Evolutionary conservation across 2,113 vertebrate species (phyloP).

Genomic region (Calypte anna): DNA sequence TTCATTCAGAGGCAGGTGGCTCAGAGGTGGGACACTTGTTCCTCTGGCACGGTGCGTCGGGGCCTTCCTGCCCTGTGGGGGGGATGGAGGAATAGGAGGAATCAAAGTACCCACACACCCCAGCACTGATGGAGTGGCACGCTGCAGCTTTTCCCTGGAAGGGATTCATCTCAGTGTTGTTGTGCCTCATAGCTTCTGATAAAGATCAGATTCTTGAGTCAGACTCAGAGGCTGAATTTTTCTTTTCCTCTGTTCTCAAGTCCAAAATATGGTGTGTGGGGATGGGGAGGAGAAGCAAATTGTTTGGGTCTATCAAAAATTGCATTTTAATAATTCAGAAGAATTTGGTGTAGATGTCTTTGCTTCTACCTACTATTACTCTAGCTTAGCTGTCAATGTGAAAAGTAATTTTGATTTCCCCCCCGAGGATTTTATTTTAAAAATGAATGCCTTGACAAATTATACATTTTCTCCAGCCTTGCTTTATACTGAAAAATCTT

Average conservation of each 20-base stretch:
- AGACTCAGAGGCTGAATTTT: background rate
- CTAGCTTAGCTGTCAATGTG: background rate
- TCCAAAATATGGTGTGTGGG: background rate
- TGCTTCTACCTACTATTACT: background rate
- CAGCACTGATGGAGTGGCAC: background rate
- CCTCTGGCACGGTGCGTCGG: background rate
- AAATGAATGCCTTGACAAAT: conserved; percentile 12
- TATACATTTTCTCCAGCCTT: background rate
- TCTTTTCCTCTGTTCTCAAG: background rate
- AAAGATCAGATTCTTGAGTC: background rate
- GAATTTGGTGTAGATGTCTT: background rate
- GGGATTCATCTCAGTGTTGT: background rate
- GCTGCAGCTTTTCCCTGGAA: background rate
- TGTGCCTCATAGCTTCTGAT: background rate
- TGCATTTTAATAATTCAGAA: background rate
- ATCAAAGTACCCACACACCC: background rate
- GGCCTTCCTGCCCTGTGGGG: background rate
- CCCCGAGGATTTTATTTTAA: background rate
- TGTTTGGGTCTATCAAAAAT: background rate
- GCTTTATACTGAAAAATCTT: background rate
- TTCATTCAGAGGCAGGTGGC: background rate
- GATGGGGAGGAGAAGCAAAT: background rate
- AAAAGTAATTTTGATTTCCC: conserved; percentile 14
- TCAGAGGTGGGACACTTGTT: background rate
- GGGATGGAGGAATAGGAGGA: background rate